phyloP scores from a whole-genome alignment of 2,797 vertebrate genomes.

The Nothura maculosa region DNA sequence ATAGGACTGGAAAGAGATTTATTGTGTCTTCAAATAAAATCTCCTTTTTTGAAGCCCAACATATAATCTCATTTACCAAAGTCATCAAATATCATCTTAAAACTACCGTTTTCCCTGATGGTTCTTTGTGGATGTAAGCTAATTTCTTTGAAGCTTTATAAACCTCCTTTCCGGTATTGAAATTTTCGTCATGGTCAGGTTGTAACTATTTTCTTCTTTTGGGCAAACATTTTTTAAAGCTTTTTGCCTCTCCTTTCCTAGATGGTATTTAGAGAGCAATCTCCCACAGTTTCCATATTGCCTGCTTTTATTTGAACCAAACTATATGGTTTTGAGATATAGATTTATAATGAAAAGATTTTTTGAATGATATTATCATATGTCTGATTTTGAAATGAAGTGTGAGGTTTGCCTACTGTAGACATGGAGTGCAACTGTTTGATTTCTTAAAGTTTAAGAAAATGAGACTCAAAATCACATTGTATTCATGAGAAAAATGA shows the following conservation, averaged over 20 bases:
- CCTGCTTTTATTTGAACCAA: not conserved
- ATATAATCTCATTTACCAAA: not conserved
- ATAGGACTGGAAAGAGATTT: not conserved
- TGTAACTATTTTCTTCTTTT: not conserved
- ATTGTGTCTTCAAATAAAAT: not conserved
- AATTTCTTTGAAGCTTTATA: not conserved
- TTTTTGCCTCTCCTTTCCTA: not conserved
- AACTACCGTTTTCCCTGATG: not conserved
- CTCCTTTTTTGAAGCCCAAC: not conserved
- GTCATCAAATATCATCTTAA: not conserved
- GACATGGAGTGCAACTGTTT: not conserved
- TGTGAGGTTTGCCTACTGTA: not conserved
- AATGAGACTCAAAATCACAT: not conserved
- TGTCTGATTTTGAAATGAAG: not conserved
- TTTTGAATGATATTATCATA: not conserved
- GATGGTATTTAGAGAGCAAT: not conserved
- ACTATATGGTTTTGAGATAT: not conserved
- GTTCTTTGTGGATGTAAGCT: not conserved
- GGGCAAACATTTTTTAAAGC: not conserved
- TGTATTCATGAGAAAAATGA: not conserved
- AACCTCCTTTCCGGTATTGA: not conserved
- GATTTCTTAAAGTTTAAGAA: not conserved
- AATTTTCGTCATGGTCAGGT: not conserved
- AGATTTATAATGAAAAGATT: not conserved
- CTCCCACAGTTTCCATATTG: conserved; percentile 15